These are phyloP conservation scores for Campylomormyrus numenius DNA, from an alignment of 2,113 vertebrate species.

Conservation along the genomic window DNA sequence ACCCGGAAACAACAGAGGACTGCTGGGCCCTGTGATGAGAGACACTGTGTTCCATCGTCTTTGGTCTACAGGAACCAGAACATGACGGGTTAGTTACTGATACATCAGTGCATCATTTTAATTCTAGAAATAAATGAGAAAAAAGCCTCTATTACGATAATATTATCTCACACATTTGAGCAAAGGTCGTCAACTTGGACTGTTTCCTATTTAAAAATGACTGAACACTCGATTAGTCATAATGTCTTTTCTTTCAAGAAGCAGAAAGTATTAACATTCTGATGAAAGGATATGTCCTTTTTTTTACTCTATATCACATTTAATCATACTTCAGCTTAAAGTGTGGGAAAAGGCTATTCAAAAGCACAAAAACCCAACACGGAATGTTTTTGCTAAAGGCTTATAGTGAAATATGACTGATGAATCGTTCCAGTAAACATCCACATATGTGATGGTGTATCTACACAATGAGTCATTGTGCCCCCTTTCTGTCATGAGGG, in stretches of 20 bases:
- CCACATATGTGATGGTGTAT: neutral
- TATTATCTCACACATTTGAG: slow-evolving; percentile 15
- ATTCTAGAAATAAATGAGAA: slow-evolving; percentile 24
- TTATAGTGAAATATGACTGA: neutral
- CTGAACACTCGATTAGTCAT: slow-evolving; percentile 1
- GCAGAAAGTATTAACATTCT: neutral
- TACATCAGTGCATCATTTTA: slow-evolving; percentile 29
- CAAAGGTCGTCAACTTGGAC: slow-evolving; percentile 25
- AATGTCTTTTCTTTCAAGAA: slow-evolving; percentile 9
- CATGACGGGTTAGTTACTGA: slow-evolving; percentile 23
- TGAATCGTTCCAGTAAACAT: neutral
- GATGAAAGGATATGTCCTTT: neutral
- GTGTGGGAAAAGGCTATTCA: neutral
- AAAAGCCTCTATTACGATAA: slow-evolving; percentile 27
- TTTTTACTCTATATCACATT: neutral
- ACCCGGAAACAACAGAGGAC: slow-evolving; percentile 31
- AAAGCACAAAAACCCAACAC: neutral
- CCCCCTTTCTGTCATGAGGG: neutral
- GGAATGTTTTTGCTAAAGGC: neutral
- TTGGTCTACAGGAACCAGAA: slow-evolving; percentile 34
- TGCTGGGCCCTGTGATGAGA: slow-evolving; percentile 50
- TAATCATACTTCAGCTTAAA: neutral
- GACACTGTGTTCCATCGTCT: slow-evolving; percentile 43
- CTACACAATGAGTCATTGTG: neutral
- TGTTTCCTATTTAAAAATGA: slow-evolving; percentile 20